phyloP scores from a whole-genome alignment of 1,140 invertebrate genomes.

The Drosophila pseudoobscura region DNA sequence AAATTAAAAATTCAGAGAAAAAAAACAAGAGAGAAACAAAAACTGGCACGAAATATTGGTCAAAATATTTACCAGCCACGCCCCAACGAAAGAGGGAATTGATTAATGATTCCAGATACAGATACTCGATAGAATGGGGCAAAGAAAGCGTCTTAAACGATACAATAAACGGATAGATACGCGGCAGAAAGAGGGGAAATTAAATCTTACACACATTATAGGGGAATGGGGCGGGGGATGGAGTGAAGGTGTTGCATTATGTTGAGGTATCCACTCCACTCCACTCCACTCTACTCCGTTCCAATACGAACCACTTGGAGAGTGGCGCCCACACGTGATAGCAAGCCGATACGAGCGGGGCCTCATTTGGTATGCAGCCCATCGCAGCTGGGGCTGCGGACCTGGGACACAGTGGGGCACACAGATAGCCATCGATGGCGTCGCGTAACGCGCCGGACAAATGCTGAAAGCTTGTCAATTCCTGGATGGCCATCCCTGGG shows the following conservation, averaged over 20 bases:
- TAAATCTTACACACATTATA: conserved; percentile 57
- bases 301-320: conserved; percentile 1
- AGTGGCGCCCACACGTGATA: conserved; percentile 69
- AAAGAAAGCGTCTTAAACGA: conserved; percentile 63
- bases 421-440: conserved; percentile 66
- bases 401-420: conserved; percentile 7
- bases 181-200: conserved; percentile 21
- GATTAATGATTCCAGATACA: conserved; percentile 55
- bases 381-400: conserved; percentile 15
- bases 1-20: conserved; percentile 67
- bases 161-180: conserved; percentile 44
- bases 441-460: conserved; percentile 67
- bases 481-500: conserved; percentile 29
- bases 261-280: conserved; percentile 12
- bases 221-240: conserved; percentile 3
- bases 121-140: conserved; percentile 19
- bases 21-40: conserved; percentile 62
- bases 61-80: conserved; percentile 74
- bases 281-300: conserved; percentile 2
- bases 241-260: conserved; percentile 35
- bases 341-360: neutral
- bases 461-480: conserved; percentile 71
- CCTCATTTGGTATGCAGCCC: conserved; percentile 71
- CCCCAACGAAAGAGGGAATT: conserved; percentile 41
- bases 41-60: conserved; percentile 69